Base-by-base conservation (phyloP, 2,888 invertebrate species). In the Epiblema foenella region DNA sequence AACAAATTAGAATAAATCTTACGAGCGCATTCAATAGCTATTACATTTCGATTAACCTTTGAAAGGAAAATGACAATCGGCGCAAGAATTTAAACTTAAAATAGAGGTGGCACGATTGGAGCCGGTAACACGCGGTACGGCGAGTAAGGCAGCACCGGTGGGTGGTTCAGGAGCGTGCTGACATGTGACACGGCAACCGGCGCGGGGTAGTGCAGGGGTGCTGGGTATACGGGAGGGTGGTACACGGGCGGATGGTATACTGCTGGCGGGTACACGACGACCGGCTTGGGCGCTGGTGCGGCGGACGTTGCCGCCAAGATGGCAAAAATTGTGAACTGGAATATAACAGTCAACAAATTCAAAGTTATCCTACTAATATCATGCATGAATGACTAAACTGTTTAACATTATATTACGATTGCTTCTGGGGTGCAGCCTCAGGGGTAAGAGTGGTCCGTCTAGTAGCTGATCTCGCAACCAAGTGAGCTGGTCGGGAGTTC, bases 201-300 rank as follows among this genome's bases (percentile, higher is more conserved):
- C 0, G 82, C 83, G 57, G 84, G 86, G 77, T 85, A 87, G n/a
- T 87, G 75, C 2, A 88, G 73, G 0, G 87, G 85, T 1, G 85
- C 80, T 54, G 84, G 84, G 46, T 82, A 76, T 5, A 86, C 77
- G 11, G 79, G 79, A 2, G 75, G 75, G 18, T 75, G 79, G 77
- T 78, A 76, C n/a, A 78, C 75, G 0, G 78, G 73, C 2, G 76
- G 77, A 65, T 76, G 79, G 65, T 75, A 74, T 20, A 81, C 76
- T 12, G 69, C 46, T 5, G 77, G 77, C 0, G 83, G 84, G 78
- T 84, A 85, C 29, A 86, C 83, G 64, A 86, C 78, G 33, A 86
- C 79, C 2, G 85, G 86, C 59, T 83, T 83, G 0, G 89, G 86
- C 0, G 83, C 81, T 2, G 89, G 89, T 0, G 86, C 86, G 29